Conservation (phyloP, 2,888 invertebrate species). For the Merodon equestris region DNA sequence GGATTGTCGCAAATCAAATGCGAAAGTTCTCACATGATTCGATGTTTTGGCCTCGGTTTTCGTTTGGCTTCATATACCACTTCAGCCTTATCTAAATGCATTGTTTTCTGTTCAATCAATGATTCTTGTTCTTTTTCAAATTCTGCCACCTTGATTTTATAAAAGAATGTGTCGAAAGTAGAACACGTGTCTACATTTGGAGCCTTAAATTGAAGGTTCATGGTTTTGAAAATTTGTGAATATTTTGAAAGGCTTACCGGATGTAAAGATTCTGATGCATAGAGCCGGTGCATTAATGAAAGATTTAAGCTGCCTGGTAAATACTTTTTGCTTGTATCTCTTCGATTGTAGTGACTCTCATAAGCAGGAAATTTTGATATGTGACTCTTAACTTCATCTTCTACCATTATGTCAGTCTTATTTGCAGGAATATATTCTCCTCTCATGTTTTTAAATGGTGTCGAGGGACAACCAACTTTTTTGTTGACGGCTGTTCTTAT, state of each 20-base stretch:
- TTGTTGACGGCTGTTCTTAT: constrained; percentile 28
- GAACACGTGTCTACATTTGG: constrained; percentile 19
- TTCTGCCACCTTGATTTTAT: constrained; percentile 5
- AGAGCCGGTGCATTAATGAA: constrained; percentile 48
- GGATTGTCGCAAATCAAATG: constrained; percentile 54
- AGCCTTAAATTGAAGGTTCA: constrained; percentile 56
- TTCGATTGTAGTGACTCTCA: too few species aligned
- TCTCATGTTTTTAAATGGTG: constrained; percentile 23
- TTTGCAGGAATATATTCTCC: constrained; percentile 22
- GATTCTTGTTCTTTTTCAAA: neutral
- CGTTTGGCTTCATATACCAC: constrained; percentile 49
- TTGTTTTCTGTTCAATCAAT: constrained; percentile 12
- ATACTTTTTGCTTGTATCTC: too few species aligned
- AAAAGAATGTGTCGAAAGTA: constrained; percentile 11
- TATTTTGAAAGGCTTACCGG: constrained; percentile 52
- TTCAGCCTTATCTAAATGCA: constrained; percentile 22
- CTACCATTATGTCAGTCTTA: constrained; percentile 21
- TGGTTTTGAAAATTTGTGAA: constrained; percentile 46
- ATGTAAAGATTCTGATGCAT: constrained; percentile 20
- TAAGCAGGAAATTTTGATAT: too few species aligned
- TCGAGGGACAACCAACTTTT: constrained; percentile 30
- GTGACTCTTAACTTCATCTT: too few species aligned
- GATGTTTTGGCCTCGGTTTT: constrained; percentile 22
- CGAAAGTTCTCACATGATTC: constrained; percentile 24
- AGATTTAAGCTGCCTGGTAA: constrained; percentile 34